These are phyloP conservation scores for Lasioglossum villosulum DNA, from an alignment of 2,888 invertebrate species.

Conservation along the genomic window DNA sequence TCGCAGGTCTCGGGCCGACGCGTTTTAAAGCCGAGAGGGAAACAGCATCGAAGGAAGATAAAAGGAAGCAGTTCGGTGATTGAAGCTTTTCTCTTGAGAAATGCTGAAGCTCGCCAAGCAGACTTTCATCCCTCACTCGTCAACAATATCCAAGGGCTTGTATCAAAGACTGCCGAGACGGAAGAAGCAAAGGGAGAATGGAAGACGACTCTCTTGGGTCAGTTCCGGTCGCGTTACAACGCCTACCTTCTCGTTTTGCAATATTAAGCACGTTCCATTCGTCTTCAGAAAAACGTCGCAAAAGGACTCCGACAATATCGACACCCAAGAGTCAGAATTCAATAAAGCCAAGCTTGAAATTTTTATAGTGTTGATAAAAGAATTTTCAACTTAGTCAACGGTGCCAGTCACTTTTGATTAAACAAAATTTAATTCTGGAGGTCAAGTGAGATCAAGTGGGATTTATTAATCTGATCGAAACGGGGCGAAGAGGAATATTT, in stretches of 20 bases:
- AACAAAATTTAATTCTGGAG: background rate
- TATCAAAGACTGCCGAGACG: constrained; percentile 14
- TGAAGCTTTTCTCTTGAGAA: constrained; percentile 13
- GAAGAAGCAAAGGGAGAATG: constrained; percentile 27
- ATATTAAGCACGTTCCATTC: constrained; percentile 29
- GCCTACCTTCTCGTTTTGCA: constrained; percentile 46
- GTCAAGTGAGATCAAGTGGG: background rate
- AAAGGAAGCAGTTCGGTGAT: background rate
- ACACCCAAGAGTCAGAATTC: background rate
- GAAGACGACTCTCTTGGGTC: constrained; percentile 40
- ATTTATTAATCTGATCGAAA: background rate
- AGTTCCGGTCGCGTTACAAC: constrained; percentile 32
- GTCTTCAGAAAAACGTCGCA: background rate
- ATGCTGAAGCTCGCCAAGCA: background rate
- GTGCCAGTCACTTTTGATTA: background rate
- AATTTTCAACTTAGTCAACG: background rate
- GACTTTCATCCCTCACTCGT: constrained; percentile 33
- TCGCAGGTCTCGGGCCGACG: background rate
- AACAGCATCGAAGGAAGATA: background rate
- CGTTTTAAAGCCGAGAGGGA: background rate
- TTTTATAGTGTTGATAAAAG: background rate
- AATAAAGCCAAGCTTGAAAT: constrained; percentile 6
- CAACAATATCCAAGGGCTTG: constrained; percentile 52
- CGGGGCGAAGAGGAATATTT: background rate
- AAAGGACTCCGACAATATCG: constrained; percentile 24